Percentiles rank a stretch among this genome's conserved stretches.
Evolutionary conservation across 2,888 invertebrate genomes (phyloP).

Genomic region (Orthosia gracilis): DNA sequence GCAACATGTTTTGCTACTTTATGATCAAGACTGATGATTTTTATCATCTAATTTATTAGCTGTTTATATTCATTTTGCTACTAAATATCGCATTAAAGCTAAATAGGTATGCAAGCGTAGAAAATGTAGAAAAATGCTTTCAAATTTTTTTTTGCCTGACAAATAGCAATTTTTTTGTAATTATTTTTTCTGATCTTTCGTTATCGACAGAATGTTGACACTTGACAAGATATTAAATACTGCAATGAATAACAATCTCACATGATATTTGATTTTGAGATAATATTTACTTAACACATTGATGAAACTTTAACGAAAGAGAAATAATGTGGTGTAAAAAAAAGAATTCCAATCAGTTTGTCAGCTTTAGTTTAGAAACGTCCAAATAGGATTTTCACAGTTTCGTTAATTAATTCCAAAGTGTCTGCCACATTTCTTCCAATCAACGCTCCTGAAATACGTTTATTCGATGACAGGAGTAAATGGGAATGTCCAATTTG

Average conservation of each 20-base stretch:
- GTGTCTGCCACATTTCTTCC: conserved; percentile 37
- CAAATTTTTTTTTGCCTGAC: too few species aligned
- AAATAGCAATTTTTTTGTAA: too few species aligned
- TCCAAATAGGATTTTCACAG: conserved; percentile 35
- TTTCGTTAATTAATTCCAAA: conserved; percentile 41
- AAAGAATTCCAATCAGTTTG: conserved; percentile 25
- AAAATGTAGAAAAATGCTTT: background rate
- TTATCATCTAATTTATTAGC: background rate
- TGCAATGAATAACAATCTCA: background rate
- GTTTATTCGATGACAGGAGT: conserved; percentile 52
- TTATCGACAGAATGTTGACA: too few species aligned
- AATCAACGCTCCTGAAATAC: conserved; percentile 44
- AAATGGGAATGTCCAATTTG: conserved; percentile 48
- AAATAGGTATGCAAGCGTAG: background rate
- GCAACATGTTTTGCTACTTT: conserved; percentile 12
- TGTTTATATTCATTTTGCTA: background rate
- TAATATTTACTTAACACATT: background rate
- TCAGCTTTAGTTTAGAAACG: conserved; percentile 10
- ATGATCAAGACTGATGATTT: background rate
- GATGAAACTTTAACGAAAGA: conserved; percentile 10
- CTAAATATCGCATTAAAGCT: background rate
- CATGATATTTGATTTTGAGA: background rate
- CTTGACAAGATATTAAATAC: background rate
- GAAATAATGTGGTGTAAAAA: conserved; percentile 4
- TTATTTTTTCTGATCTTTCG: too few species aligned